Base-by-base conservation (phyloP, 2,113 vertebrate genomes). In the Brachyistius frenatus region DNA sequence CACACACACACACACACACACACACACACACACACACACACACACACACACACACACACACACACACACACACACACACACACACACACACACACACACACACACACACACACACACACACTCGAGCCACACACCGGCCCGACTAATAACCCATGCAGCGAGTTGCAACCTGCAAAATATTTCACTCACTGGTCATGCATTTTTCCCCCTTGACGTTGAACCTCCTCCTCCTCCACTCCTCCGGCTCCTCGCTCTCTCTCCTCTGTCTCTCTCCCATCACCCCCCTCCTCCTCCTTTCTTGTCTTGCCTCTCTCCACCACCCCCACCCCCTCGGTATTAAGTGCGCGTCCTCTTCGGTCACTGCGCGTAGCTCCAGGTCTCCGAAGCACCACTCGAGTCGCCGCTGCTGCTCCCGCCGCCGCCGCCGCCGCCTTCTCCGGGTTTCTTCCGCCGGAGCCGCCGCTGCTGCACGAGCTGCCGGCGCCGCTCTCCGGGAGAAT, bases 111-210 rank as follows among this genome's bases (percentile, higher is more conserved):
- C 53, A 4, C 55, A 8, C 68, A 9, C 49, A 16, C 66, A 4
- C 80, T 46, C 65, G 13, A 55, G 4, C 39, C 53, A 32, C 2
- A n/a, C 41, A 46, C 50, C 11, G 63, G 78, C 78, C 83, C 54
- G 66, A 63, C 77, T 77, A 65, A 68, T 53, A 82, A 83, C 78
- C 82, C 87, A 79, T 55, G 83, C 80, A 53, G 78, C 92, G 85
- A 89, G 88, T 87, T 86, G 31, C 86, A 92, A 92, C 92, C 85
- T 91, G 89, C 87, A 83, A 72, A 89, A 87, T 87, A 86, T 89
- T 92, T 91, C 90, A 82, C 91, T 92, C 90, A 86, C 88, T 92
- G 92, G 86, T 91, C 92, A 89, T 86, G 81, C 87, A 86, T 88
- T 90, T 86, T 85, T 71, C 71, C 83, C 85, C 80, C 57, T 88